A percentile compares a stretch with the other conserved stretches of the same genome.
phyloP scores from a whole-genome alignment of 2,113 vertebrate species.

The Malurus alboscapulatus region DNA sequence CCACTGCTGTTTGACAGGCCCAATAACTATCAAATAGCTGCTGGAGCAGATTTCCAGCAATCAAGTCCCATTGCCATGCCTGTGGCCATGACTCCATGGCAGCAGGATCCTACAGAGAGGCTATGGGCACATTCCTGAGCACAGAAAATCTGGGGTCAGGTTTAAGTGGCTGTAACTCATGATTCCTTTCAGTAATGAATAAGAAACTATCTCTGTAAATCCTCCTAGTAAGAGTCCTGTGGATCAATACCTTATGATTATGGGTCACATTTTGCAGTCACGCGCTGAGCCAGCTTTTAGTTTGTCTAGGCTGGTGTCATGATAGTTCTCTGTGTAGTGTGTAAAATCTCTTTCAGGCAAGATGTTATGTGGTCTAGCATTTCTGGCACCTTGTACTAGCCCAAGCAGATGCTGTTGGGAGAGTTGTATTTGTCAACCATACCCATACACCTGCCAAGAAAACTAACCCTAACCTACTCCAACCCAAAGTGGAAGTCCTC shows the following conservation, averaged over 20 bases:
- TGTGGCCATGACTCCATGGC: rapidly evolving
- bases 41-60: neutral
- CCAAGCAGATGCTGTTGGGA: neutral
- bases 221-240: neutral
- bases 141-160: neutral
- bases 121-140: neutral
- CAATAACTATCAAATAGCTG: neutral
- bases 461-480: neutral
- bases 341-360: neutral
- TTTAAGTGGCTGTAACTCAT: neutral
- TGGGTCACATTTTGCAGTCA: neutral
- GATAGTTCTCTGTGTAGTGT: neutral
- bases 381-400: neutral
- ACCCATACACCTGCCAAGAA: neutral
- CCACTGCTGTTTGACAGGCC: neutral
- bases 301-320: neutral
- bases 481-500: neutral
- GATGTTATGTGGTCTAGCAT: neutral
- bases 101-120: neutral
- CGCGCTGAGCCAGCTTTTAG: neutral
- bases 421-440: neutral
- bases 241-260: neutral
- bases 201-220: neutral
- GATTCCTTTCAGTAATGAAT: neutral
- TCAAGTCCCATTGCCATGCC: neutral